A percentile compares a stretch with the other conserved stretches of the same genome.
Conservation (phyloP, 2,888 invertebrate species). For the Erebia palarica region DNA sequence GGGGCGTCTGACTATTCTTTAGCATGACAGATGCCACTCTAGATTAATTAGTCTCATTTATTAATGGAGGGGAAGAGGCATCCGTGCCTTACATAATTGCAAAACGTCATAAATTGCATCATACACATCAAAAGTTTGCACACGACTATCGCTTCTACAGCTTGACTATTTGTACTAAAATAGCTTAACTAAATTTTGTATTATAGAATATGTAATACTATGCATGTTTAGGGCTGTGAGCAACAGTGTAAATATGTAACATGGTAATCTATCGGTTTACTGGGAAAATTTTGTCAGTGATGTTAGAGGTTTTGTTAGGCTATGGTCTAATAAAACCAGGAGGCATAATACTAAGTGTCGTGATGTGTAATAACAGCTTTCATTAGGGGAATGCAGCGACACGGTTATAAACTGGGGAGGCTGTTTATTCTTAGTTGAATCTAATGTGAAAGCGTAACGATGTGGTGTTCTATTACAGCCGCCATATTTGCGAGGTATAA, state of each 20-base stretch:
- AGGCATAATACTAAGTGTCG: slow-evolving; percentile 43
- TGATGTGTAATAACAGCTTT: slow-evolving; percentile 48
- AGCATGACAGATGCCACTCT: slow-evolving; percentile 74
- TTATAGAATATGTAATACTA: slow-evolving; percentile 13
- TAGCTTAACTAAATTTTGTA: slow-evolving; percentile 19
- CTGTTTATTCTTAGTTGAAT: slow-evolving; percentile 46
- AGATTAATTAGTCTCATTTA: slow-evolving; percentile 76
- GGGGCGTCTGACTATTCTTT: slow-evolving; percentile 68
- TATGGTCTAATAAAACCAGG: slow-evolving; percentile 45
- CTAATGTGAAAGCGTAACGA: slow-evolving; percentile 41
- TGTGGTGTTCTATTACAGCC: slow-evolving; percentile 37
- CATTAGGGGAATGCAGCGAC: slow-evolving; percentile 48
- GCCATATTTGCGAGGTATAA: slow-evolving; percentile 32
- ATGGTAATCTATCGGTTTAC: slow-evolving; percentile 25
- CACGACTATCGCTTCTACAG: slow-evolving; percentile 37
- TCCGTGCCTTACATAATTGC: slow-evolving; percentile 50
- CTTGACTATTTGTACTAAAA: slow-evolving; percentile 11
- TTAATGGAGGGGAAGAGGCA: slow-evolving; percentile 61
- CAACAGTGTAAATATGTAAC: slow-evolving; percentile 28
- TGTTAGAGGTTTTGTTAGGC: slow-evolving; percentile 30
- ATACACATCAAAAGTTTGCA: slow-evolving; percentile 36
- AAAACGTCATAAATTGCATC: slow-evolving; percentile 39
- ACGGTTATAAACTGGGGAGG: slow-evolving; percentile 43
- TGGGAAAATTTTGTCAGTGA: slow-evolving; percentile 12
- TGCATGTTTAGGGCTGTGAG: slow-evolving; percentile 19